Conservation (phyloP, 2,888 invertebrate genomes). For the Drosophila imparisetae region DNA sequence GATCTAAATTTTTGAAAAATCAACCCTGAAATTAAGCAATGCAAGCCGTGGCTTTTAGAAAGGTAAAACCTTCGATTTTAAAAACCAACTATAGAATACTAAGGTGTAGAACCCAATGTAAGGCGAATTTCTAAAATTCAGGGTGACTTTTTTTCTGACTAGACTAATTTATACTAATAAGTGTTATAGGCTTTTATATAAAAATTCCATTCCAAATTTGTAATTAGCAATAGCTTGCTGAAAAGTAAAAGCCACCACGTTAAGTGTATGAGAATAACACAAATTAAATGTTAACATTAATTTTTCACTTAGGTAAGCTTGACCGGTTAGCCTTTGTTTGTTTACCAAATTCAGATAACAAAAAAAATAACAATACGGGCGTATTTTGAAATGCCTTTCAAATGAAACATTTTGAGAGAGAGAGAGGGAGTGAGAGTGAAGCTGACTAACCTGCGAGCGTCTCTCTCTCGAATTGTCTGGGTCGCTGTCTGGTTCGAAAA, state of each 20-base stretch:
- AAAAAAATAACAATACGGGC: slow-evolving; percentile 1
- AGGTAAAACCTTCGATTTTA: background rate
- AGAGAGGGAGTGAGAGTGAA: background rate
- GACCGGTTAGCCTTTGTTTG: slow-evolving; percentile 62
- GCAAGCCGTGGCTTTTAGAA: background rate
- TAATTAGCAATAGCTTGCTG: slow-evolving; percentile 2
- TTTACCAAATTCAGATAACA: slow-evolving; percentile 59
- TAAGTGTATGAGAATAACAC: slow-evolving; percentile 26
- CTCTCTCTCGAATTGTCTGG: slow-evolving; percentile 25
- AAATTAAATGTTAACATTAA: slow-evolving; percentile 10
- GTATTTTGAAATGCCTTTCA: slow-evolving; percentile 14
- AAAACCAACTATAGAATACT: background rate
- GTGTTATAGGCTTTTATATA: background rate
- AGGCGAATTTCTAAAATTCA: background rate
- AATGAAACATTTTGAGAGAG: slow-evolving; percentile 17
- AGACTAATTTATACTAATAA: background rate
- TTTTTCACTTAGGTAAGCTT: slow-evolving; percentile 25
- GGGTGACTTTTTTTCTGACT: too few species aligned
- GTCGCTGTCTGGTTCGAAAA: slow-evolving; percentile 22
- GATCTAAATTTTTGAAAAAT: background rate
- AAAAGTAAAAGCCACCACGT: slow-evolving; percentile 26
- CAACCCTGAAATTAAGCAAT: background rate
- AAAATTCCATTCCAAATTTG: background rate
- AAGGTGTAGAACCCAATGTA: background rate
- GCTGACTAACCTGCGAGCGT: slow-evolving; percentile 14